Percentiles rank a stretch among this genome's conserved stretches.
These are phyloP conservation scores for Arctocebus calabarensis DNA, from an alignment of 2,797 vertebrate genomes.

Conservation along the genomic window DNA sequence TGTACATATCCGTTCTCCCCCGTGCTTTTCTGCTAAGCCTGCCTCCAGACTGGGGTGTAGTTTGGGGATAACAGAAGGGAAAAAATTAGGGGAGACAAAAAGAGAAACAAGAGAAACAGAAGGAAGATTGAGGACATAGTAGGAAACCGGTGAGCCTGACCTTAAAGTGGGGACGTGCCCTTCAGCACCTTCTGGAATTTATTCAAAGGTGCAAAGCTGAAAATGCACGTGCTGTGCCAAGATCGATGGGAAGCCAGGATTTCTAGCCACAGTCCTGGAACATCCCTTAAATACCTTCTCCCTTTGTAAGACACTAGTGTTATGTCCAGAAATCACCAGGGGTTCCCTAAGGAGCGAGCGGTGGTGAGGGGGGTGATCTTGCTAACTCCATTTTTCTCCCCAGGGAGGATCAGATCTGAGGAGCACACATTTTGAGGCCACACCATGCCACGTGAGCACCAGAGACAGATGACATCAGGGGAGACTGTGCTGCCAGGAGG, in stretches of 20 bases:
- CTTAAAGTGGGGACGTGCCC: not conserved
- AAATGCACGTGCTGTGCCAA: not conserved
- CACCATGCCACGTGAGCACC: not conserved
- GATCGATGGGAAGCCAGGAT: not conserved
- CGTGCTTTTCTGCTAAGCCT: not conserved
- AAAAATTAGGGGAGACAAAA: not conserved
- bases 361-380: rapidly evolving
- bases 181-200: not conserved
- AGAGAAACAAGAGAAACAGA: not conserved
- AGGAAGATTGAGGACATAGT: not conserved
- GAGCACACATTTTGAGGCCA: not conserved
- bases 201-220: not conserved
- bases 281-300: not conserved
- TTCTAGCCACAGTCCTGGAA: not conserved
- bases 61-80: not conserved
- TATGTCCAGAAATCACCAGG: not conserved
- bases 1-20: too few relatives aligned
- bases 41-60: not conserved
- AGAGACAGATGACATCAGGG: not conserved
- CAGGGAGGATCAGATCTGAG: too few relatives aligned
- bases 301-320: too few relatives aligned
- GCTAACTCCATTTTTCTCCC: not conserved
- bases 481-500: not conserved
- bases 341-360: not conserved
- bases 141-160: not conserved